phyloP scores from a whole-genome alignment of 2,888 invertebrate species.

The Limnephilus marmoratus region DNA sequence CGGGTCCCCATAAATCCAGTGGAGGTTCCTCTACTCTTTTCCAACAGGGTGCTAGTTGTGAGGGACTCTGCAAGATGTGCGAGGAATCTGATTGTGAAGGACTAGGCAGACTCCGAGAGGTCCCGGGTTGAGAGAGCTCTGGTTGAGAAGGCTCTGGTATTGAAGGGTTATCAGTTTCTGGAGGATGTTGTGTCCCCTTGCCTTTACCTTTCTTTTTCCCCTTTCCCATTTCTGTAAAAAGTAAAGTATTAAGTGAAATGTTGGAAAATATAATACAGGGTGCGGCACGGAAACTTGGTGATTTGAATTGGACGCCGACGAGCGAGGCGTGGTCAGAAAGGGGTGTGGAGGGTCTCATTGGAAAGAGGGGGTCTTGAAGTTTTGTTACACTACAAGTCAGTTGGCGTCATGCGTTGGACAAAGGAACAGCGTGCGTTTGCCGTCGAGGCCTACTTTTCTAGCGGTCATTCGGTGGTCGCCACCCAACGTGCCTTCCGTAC shows the following conservation, averaged over 20 bases:
- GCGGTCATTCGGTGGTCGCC: no score
- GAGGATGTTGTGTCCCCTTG: neutral
- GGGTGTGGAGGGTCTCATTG: no score
- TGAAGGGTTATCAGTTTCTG: neutral
- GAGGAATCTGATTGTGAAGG: neutral
- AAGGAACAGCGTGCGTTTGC: no score
- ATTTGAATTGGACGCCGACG: no score
- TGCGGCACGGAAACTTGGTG: no score
- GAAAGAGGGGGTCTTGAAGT: no score
- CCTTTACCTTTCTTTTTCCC: neutral
- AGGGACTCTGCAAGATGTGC: neutral
- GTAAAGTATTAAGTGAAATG: neutral
- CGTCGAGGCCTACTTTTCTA: no score
- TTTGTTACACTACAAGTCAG: no score
- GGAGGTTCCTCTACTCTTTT: neutral
- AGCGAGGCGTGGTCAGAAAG: no score
- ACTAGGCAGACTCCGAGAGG: neutral
- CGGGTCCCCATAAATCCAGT: neutral
- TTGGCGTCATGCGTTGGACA: no score
- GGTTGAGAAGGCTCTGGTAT: neutral
- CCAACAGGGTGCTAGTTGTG: neutral
- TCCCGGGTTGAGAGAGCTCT: neutral
- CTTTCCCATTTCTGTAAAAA: neutral
- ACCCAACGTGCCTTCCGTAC: no score
- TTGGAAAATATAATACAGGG: neutral